Base-by-base conservation (phyloP, 1,140 invertebrate species). In the Varroa destructor region DNA sequence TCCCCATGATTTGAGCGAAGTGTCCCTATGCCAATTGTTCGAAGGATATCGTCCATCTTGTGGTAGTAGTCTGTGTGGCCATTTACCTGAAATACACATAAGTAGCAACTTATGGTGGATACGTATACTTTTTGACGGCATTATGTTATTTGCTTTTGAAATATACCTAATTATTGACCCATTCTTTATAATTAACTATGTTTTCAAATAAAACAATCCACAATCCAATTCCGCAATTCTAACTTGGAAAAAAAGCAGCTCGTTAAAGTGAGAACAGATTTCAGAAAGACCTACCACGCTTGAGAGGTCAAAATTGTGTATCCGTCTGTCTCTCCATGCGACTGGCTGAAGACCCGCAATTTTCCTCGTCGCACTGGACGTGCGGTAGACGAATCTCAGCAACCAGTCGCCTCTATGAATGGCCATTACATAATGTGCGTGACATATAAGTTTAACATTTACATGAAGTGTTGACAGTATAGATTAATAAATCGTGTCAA, bases 301-400 rank as follows among this genome's bases (percentile, higher is more conserved):
- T 74, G 81, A 84, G 3, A 87, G 79, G 76, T 87, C 85, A 73
- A 87, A 78, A 78, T 87, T 87, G 36, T 79, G 78, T 79, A 87
- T 83, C 73, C 83, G 78, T 55, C 81, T 76, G 74, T 84, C 78
- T 8, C 82, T 74, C 79, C 83, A 83, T 43, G 81, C 79, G 54
- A 87, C 79, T 58, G 84, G 82, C 73, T 83, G 80, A 1, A 87
- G 78, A 2, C 86, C 86, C 71, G 86, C 86, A 71, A 87, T 85
- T 70, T 77, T 81, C 12, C 85, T 77, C 57, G 82, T 80, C 54
- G 80, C 81, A 55, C 85, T 85, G 6, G 86, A 81, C 37, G 86
- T 85, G 70, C 86, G 79, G 75, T 87, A 87, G 8, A 87, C 75
- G 77, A 87, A 87, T 77, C 84, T 85, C 37, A 87, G 77, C n/a